phyloP scores from a whole-genome alignment of 2,797 vertebrate genomes.

The Spatula versicolor region DNA sequence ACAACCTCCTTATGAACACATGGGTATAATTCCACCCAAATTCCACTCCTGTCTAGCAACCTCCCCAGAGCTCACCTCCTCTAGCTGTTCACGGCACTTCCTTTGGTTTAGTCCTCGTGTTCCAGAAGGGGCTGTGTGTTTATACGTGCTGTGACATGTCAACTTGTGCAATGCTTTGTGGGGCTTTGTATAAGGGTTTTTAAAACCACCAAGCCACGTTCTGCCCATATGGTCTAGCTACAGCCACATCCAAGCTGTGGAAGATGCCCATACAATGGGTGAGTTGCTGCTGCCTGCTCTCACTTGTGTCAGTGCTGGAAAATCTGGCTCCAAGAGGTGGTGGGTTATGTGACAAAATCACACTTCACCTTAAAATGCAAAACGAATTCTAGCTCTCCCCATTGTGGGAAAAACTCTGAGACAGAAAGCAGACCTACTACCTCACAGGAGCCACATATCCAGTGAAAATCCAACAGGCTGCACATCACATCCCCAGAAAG shows the following conservation, averaged over 20 bases:
- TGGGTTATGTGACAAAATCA: background rate
- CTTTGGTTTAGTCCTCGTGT: background rate
- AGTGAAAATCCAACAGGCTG: background rate
- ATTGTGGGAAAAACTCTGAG: background rate
- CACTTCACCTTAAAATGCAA: background rate
- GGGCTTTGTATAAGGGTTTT: background rate
- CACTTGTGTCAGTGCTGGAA: background rate
- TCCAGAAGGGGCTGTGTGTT: background rate
- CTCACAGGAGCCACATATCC: background rate
- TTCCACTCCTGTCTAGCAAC: slow-evolving; percentile 12
- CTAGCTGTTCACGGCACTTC: fast-evolving
- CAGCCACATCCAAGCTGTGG: background rate
- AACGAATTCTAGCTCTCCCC: fast-evolving
- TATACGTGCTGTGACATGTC: background rate
- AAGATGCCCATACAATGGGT: background rate
- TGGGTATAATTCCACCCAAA: background rate
- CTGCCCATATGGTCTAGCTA: background rate
- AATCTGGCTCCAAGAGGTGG: background rate
- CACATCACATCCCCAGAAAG: background rate
- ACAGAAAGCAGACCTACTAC: fast-evolving
- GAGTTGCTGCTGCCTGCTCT: background rate
- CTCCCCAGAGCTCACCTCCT: background rate
- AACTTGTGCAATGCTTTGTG: background rate
- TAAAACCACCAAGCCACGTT: background rate
- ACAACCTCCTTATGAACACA: slow-evolving; percentile 25